Base-by-base conservation (phyloP, 2,888 invertebrate species). In the Dryobotodes eremita region DNA sequence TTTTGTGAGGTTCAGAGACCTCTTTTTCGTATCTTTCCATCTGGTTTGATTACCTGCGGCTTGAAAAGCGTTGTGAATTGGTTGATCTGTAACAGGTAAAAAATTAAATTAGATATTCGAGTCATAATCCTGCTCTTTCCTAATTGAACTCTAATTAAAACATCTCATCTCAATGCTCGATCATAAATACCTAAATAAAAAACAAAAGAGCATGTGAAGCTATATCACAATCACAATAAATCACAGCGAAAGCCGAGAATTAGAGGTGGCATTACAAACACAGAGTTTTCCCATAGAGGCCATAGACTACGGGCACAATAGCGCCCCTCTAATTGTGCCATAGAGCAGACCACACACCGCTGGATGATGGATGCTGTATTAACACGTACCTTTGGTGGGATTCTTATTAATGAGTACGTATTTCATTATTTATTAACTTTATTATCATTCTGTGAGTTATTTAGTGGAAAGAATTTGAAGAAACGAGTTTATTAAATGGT, bases 301-400 rank as follows among this genome's bases (percentile, higher is more conserved):
- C 88, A 90, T 88, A 88, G 86, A 81, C 80, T 80, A 82, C 83
- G 77, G 77, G 76, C 79, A 88, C 88, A 89, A 87, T 84, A 72
- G 85, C 70, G 74, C 77, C 59, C 75, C 89, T 86, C 88, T 89
- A 85, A 89, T 89, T 89, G 89, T 89, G 68, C 86, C 89, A 87
- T 84, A 90, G 90, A 87, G 81, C 85, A 89, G 90, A 89, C 92
- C 92, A 92, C 92, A 92, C 92, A 87, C 89, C 68, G 64, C 36
- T 80, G 85, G 57, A 89, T 92, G 90, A 91, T 91, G 88, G 90
- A 92, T 91, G 89, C 83, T 82, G 84, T 89, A 90, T 89, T 91
- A 91, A 88, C 90, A 91, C 85, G 73, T 79, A 83, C 65, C 73
- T 85, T 79, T 77, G 75, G 84, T 80, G 82, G 86, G 80, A 87